Evolutionary conservation across 2,113 vertebrate genomes (phyloP), one percentile per base, ranked within the genome.

Genomic region (Erpornis zantholeuca): DNA sequence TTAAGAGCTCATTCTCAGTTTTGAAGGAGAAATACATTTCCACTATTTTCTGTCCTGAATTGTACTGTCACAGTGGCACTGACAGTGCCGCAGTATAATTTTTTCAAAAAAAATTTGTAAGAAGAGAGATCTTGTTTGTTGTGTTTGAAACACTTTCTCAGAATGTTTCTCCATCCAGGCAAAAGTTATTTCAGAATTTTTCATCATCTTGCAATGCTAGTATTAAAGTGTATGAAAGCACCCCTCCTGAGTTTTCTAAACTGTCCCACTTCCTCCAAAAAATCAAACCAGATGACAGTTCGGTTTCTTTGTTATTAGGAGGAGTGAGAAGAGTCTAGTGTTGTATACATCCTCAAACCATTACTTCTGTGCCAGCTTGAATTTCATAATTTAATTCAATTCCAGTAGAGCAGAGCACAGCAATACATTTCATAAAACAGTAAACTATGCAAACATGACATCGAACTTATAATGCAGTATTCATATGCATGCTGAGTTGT

Each of bases 381-480:
- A 82, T 84, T 96, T 96, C 87, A 95, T 95, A 94, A 97, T 96
- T 96, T 96, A 97, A 97, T 97, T 97, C 95, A 68, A 93, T 97
- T 97, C 95, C 94, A 97, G 94, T 96, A 94, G 86, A 10, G 11
- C 52, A 88, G 81, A 70, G 38, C 89, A 95, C 95, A 96, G 94
- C 92, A 96, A 95, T 80, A 89, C 76, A 90, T 95, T 91, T 95
- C 82, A 94, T 73, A 86, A 97, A 96, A 82, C 88, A 95, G 93
- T 95, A 95, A 96, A 97, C 96, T 92, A 45, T 94, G 89, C 92
- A 95, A 94, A 96, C 91, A 92, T 88, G 93, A 96, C 94, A 96
- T 83, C 21, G 15, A 95, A 91, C 86, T 91, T 94, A 66, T 94
- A 94, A 96, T 91, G 87, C 91, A 97, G 91, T 96, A 88, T 96